Conservation (phyloP, 2,888 invertebrate species). For the Caenorhabditis becei region DNA sequence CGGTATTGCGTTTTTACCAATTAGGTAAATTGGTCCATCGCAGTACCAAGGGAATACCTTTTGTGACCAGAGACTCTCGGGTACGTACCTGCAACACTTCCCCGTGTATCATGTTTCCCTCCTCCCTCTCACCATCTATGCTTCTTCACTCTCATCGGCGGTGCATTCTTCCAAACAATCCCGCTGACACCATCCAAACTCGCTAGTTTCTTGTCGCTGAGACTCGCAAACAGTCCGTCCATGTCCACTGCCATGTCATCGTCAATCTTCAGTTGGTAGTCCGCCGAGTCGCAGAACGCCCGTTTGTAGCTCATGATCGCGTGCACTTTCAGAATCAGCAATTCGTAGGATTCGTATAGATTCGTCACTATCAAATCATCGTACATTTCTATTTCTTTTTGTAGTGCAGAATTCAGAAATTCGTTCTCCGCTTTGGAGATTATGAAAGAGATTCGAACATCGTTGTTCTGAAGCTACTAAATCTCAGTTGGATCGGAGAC, state of each 20-base stretch:
- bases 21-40: conserved; percentile 66
- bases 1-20: conserved; percentile 50
- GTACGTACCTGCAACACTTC: conserved; percentile 52
- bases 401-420: conserved; percentile 34
- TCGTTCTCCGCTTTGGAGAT: conserved; percentile 43
- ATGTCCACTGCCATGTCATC: conserved; percentile 64
- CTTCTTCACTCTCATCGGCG: conserved; percentile 51
- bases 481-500: not conserved
- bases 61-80: conserved; percentile 38
- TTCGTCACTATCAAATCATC: conserved; percentile 63
- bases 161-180: conserved; percentile 58
- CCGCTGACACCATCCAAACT: conserved; percentile 44
- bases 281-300: conserved; percentile 42
- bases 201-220: conserved; percentile 18
- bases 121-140: conserved; percentile 53
- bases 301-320: conserved; percentile 55
- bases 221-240: conserved; percentile 46
- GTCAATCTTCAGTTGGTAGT: conserved; percentile 64
- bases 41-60: conserved; percentile 64
- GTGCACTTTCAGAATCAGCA: conserved; percentile 63
- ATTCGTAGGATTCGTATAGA: conserved; percentile 64
- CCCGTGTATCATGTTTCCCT: not conserved
- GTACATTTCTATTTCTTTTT: conserved; percentile 53
- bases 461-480: conserved; percentile 36
- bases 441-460: conserved; percentile 44